Evolutionary conservation across 2,888 invertebrate genomes (phyloP), one percentile per base, ranked within the genome.

Genomic region (Onchidella celtica): DNA sequence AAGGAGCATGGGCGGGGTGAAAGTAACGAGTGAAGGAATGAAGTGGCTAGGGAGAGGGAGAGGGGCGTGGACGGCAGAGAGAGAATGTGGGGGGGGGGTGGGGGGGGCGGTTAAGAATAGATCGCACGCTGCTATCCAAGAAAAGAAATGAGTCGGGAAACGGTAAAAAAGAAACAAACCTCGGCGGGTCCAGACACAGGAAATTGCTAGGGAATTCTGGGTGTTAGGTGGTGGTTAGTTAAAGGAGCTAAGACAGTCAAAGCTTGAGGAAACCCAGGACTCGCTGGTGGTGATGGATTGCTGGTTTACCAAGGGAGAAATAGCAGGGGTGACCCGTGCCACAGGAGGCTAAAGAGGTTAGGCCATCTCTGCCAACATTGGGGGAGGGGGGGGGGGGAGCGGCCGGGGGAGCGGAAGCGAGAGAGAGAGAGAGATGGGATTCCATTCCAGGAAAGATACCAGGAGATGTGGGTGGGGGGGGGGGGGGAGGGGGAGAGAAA

Each of bases 61-160:
- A 55, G 79, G 73, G 29, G 68, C n/a, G n/a, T n/a, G n/a, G n/a
- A n/a, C n/a, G n/a, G 68, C n/a, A 59, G 40, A 40, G 59, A 27
- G 59, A 69, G 59, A 66, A 27, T 2, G 59, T 4, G 36, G 21
- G 38, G 9, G 63, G 36, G 63, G n/a, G 38, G n/a, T n/a, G n/a
- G n/a, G n/a, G n/a, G n/a, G n/a, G n/a, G n/a, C n/a, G n/a, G n/a
- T n/a, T n/a, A n/a, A n/a, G n/a, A n/a, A n/a, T n/a, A n/a, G n/a
- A n/a, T n/a, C n/a, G n/a, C n/a, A n/a, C n/a, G n/a, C n/a, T n/a
- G n/a, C n/a, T n/a, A n/a, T n/a, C n/a, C 27, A 24, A 47, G 6
- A 73, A 24, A 47, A 29, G 40, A 38, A 14, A 27, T 11, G 59
- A 55, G 27, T 36, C 4, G 17, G 55, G 40, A 14, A 57, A 11